Evolutionary conservation across 2,888 invertebrate species (phyloP), one percentile per base, ranked within the genome.

Genomic region (Andrena flavipes): DNA sequence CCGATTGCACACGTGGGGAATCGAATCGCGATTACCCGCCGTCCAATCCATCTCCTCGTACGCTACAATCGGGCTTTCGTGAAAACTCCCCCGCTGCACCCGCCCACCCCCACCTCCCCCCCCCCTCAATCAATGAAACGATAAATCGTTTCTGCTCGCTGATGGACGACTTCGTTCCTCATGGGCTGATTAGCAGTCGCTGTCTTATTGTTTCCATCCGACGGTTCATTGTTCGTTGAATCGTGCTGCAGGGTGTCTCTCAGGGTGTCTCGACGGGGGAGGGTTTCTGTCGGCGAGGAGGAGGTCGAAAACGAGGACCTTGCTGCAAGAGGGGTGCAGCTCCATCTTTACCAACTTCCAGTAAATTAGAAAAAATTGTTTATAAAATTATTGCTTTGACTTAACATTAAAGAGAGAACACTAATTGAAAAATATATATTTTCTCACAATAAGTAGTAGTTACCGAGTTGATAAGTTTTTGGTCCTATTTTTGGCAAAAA

Each of bases 1-100:
- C 68, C 54, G 80, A 80, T 80, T 73, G 80, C 75, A 80, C 74
- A 80, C 84, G 77, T 59, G 80, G 62, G 56, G 83, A 72, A 79
- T 79, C 84, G 79, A 76, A 76, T 75, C 76, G 71, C 72, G 49
- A 83, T 76, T 83, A 72, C 60, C 49, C 68, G 67, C 60, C 60
- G 59, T 64, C 63, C 63, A n/a, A 59, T 33, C 69, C 70, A 54
- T 73, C 54, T 30, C 30, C 54, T 29, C 49, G 26, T 26, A 23
- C 56, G 67, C 26, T 51, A 29, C 29, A 29, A 56, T 42, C 26
- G 29, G 51, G 35, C 42, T 73, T 73, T 75, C 68, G 76, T 20
- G 82, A 81, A 82, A 82, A 82, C 42, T 69, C 49, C 16, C 54
- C 67, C 30, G 0, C 35, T 42, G 13, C 16, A 42, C 4, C 42